phyloP scores from a whole-genome alignment of 2,797 vertebrate species.

The Rhinophrynus dorsalis region DNA sequence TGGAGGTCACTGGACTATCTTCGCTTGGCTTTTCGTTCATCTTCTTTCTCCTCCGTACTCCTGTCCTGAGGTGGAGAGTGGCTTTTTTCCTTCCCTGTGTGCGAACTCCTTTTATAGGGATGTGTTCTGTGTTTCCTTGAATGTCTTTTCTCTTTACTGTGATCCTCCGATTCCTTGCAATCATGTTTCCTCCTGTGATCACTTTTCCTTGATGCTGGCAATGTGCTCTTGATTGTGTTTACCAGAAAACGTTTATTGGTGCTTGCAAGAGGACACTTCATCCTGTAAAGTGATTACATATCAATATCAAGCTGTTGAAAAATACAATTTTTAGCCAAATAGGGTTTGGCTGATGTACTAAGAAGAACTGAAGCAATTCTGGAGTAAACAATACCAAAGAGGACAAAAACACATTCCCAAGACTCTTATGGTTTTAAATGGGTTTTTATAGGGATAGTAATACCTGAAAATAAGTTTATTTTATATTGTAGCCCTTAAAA shows the following conservation, averaged over 20 bases:
- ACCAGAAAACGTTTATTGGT: slow-evolving; percentile 96
- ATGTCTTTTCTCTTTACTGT: slow-evolving; percentile 63
- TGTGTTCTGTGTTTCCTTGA: slow-evolving; percentile 65
- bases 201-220: slow-evolving; percentile 70
- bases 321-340: slow-evolving; percentile 25
- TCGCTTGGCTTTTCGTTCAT: slow-evolving; percentile 56
- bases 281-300: slow-evolving; percentile 69
- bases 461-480: too few species aligned
- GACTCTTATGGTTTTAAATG: too few species aligned
- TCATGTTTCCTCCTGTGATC: slow-evolving; percentile 65
- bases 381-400: too few species aligned
- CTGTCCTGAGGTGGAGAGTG: slow-evolving; percentile 64
- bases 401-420: too few species aligned
- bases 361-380: too few species aligned
- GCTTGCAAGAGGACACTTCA: slow-evolving; percentile 91
- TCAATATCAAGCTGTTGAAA: not conserved
- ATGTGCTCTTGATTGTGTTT: slow-evolving; percentile 89
- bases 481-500: too few species aligned
- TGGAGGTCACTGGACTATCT: slow-evolving; percentile 45
- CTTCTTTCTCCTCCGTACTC: slow-evolving; percentile 61
- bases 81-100: slow-evolving; percentile 56
- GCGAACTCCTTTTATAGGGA: slow-evolving; percentile 63
- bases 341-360: too few species aligned
- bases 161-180: slow-evolving; percentile 58
- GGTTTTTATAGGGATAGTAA: too few species aligned